Base-by-base conservation (phyloP, 2,113 vertebrate genomes). In the Lasiurus borealis region DNA sequence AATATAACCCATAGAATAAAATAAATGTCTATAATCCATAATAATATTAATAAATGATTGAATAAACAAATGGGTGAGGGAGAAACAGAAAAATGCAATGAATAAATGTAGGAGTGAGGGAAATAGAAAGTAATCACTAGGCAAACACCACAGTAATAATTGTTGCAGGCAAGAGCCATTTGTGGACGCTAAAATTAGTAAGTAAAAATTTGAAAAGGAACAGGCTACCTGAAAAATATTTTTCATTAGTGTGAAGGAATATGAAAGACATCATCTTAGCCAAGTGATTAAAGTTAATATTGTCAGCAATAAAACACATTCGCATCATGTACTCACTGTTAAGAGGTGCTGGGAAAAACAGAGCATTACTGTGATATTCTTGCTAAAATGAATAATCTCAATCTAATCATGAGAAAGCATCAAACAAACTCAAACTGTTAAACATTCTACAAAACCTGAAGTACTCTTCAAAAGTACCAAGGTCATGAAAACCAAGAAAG, bases 171-270 rank as follows among this genome's bases (percentile, higher is more conserved):
- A 86, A 66, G 62, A 66, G 81, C 34, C 18, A 34, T 48, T 78
- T 73, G 64, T 66, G 44, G 16, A 66, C 91, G 48, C 69, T 92
- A 88, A 92, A 83, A 92, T 88, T 71, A 59, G 48, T n/a, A 59
- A 59, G 25, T 36, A 87, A 91, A 68, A 50, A 9, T 88, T 92
- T 75, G 40, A 88, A 83, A n/a, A 71, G 40, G 82, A 72, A 62
- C 62, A n/a, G 46, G 19, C 18, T 44, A 64, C 71, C 44, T 76
- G 69, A 40, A 76, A 90, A 82, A 59, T 76, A 48, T 50, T 91
- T 16, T 75, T 50, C 23, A 48, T 14, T 19, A 75, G 31, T 27
- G 46, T 69, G 18, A 21, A 69, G 82, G 82, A 76, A 62, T 44
- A 48, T 86, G 40, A 59, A 29, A 86, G 31, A 46, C 46, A 50